Base-by-base conservation (phyloP, 2,888 invertebrate species). In the Microplitis deprimator region DNA sequence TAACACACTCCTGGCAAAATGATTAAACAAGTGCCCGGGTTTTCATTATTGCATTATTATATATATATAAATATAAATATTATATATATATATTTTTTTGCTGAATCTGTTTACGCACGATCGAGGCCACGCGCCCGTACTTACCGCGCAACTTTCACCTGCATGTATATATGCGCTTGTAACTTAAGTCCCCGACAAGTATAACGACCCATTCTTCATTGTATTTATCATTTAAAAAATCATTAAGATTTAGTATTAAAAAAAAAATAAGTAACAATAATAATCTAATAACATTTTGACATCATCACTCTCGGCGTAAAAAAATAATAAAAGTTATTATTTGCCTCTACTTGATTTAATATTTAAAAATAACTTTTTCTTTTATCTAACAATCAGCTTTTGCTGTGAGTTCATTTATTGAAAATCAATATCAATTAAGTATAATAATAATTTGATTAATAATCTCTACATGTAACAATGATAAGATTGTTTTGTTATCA, bases 51-150 rank as follows among this genome's bases (percentile, higher is more conserved):
- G 4, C 59, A 16, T 7, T 62, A 16, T 17, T 17, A 17, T 17
- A 62, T n/a, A 62, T 7, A 17, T 62, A 17, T 62, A 29, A 13
- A 65, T 65, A 65, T 29, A 13, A 65, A 40, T 39, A 68, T 41
- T 68, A 41, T 13, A 68, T 16, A 68, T 40, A 38, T n/a, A 40
- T 60, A 40, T 64, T 17, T 39, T 38, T 64, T 38, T 75, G 71
- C 70, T 73, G 60, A 39, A 40, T 65, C 38, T 64, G 61, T 76
- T 72, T 20, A 68, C 64, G 77, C 78, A 69, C 73, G 80, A 85
- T 84, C 82, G 85, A 84, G 84, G 84, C 83, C 84, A 84, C 79
- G 81, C 80, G 79, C 79, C 75, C 77, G 73, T 68, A 71, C 73
- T 76, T 64, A 73, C 75, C 68, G 78, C 69, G 71, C 81, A 80